Base-by-base conservation (phyloP, 2,797 vertebrate genomes). In the Sebastes hubbsi region DNA sequence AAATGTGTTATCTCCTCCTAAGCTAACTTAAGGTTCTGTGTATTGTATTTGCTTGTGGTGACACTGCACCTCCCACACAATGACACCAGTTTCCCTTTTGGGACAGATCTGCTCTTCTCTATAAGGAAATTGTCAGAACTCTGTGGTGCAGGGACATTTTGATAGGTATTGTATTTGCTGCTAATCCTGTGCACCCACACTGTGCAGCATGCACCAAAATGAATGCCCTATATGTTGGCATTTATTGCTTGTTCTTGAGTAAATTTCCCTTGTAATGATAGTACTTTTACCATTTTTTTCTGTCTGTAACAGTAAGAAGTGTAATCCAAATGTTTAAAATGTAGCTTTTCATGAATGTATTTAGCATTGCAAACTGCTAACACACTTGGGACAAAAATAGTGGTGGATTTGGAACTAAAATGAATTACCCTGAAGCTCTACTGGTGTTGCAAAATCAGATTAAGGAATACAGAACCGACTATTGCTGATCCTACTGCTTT, bases 61-160 rank as follows among this genome's bases (percentile, higher is more conserved):
- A 75, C 36, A 24, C 80, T 65, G 72, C 56, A 60, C 78, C 86
- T 85, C 89, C 82, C 78, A 89, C 89, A 81, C 84, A 82, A 71
- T 59, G 68, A 85, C 80, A 82, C 46, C 71, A 38, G 20, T 69
- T 81, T 84, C 34, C 32, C 78, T 80, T 75, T 81, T 59, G 63
- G 85, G 85, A 73, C 80, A 81, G 77, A 87, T 78, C 58, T 74
- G 58, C 72, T 79, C 71, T 30, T 42, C 13, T 84, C 58, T 67
- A 4, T 20, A 11, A 38, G 66, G 56, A 66, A 78, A 83, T 59
- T 68, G 76, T 83, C 86, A 83, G 30, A 77, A 63, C 34, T 66
- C 55, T 83, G 62, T 80, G 72, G 72, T 63, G 66, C 77, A 72
- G 49, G 77, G 68, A 77, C 59, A 75, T 73, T 82, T 72, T 79